Evolutionary conservation across 1,140 invertebrate species (phyloP), one percentile per base, ranked within the genome.

Genomic region (Oreohelix idahoensis): DNA sequence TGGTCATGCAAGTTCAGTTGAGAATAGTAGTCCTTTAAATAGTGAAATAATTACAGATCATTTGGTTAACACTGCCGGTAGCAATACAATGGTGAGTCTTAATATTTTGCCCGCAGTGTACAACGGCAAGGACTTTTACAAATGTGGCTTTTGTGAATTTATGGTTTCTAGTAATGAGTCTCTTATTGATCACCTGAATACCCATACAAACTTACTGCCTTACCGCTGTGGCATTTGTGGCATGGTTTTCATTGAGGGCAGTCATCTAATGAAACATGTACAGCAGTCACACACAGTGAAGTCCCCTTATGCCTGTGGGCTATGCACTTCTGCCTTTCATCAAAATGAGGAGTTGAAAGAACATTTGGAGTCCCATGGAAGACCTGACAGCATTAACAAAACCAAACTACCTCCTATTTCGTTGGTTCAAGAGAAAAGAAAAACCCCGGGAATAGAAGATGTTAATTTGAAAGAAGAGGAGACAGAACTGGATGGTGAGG

Each of bases 81-180:
- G 13, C 39, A 36, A 73, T 42, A 13, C n/a, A n/a, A 23, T n/a
- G 29, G 36, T 13, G 20, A 66, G 39, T 42, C 1, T 8, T 73
- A 26, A 42, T n/a, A 45, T 26, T 42, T 8, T 73, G 20, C 20
- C 71, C 5, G n/a, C 36, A 73, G 71, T 15, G 71, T 73, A n/a
- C 20, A 73, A 42, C n/a, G 39, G 38, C 42, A 73, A 8, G n/a
- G n/a, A 35, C n/a, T 36, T 42, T 39, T 80, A 71, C 79, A 80
- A 51, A 80, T 80, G 79, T 80, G 79, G 79, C 4, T 66, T 80
- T 71, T 80, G 79, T 80, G 63, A 71, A 32, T 29, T 45, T 11
- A 45, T 29, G 29, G 11, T 71, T 2, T 80, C 29, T 5, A 71
- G 45, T 29, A 80, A 71, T 71, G 66, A 80, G 5, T 0, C 39